A percentile compares a stretch with the other conserved stretches of the same genome.
These are phyloP conservation scores for Zelleria hepariella DNA, from an alignment of 2,888 invertebrate genomes.

Conservation along the genomic window DNA sequence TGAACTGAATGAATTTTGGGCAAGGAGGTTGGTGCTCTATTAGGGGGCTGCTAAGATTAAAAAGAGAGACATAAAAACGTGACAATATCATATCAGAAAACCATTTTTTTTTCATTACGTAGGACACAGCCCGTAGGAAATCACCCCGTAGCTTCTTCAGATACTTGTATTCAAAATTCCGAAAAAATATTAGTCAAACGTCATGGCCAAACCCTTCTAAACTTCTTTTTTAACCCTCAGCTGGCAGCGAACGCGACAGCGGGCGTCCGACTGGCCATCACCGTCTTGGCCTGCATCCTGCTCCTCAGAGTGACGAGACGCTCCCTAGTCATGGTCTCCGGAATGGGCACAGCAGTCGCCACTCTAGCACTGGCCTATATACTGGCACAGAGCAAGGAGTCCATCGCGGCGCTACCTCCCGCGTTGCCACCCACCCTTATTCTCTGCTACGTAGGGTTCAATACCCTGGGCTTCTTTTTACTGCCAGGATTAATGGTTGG, in stretches of 20 bases:
- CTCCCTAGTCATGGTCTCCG: slow-evolving; percentile 76
- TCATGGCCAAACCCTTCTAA: not conserved
- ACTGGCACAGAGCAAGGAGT: slow-evolving; percentile 33
- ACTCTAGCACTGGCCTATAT: slow-evolving; percentile 70
- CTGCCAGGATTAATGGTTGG: slow-evolving; percentile 83
- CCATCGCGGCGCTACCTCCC: slow-evolving; percentile 21
- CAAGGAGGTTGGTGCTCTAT: too few relatives aligned
- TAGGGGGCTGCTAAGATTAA: too few relatives aligned
- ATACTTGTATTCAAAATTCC: too few relatives aligned
- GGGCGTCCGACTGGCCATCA: slow-evolving; percentile 74
- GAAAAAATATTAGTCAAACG: too few relatives aligned
- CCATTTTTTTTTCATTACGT: too few relatives aligned
- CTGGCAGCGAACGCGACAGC: slow-evolving; percentile 79
- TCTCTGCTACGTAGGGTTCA: slow-evolving; percentile 79
- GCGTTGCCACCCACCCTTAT: slow-evolving; percentile 48
- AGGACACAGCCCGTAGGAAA: too few relatives aligned
- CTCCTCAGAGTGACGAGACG: slow-evolving; percentile 76
- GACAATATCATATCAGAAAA: too few relatives aligned
- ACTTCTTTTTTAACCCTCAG: slow-evolving; percentile 22
- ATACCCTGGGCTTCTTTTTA: slow-evolving; percentile 81
- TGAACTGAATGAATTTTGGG: too few relatives aligned
- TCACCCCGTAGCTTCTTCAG: too few relatives aligned
- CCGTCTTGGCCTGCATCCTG: slow-evolving; percentile 76
- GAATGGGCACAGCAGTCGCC: slow-evolving; percentile 76
- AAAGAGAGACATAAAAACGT: too few relatives aligned